Conservation (phyloP, 2,888 invertebrate species). For the Xestia c-nigrum region DNA sequence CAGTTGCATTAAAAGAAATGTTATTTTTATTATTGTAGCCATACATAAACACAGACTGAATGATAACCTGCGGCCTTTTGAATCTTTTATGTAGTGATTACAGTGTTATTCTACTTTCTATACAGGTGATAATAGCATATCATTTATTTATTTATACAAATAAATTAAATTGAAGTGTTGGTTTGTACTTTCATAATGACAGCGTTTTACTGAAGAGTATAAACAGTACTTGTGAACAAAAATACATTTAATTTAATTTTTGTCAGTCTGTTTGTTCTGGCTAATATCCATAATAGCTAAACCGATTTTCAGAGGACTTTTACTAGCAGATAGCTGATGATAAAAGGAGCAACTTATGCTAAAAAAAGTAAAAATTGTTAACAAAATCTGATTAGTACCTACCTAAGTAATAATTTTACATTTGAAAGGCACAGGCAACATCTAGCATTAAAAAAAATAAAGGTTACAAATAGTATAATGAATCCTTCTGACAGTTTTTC, state of each 20-base stretch:
- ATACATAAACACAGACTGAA: not conserved
- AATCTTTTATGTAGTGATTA: slow-evolving; percentile 15
- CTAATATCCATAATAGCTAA: not conserved
- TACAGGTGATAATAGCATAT: not conserved
- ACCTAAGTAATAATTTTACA: not conserved
- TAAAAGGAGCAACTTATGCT: not conserved
- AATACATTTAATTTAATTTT: not conserved
- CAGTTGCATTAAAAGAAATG: not conserved
- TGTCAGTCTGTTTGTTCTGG: not conserved
- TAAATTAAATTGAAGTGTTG: not conserved
- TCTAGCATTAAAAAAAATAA: too few species aligned
- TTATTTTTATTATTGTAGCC: slow-evolving; percentile 11
- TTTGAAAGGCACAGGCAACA: too few species aligned
- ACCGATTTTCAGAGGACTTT: not conserved
- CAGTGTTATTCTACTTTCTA: slow-evolving; percentile 6
- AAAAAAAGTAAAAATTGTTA: too few species aligned
- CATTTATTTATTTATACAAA: not conserved
- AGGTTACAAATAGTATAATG: too few species aligned
- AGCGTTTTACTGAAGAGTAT: not conserved
- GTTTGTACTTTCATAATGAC: too few species aligned
- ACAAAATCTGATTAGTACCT: too few species aligned
- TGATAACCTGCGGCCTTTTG: slow-evolving; percentile 49
- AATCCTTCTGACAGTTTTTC: too few species aligned
- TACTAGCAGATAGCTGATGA: not conserved
- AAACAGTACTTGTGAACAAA: not conserved